Evolutionary conservation across 2,888 invertebrate species (phyloP).

Genomic region (Ichneumoninae sp.): DNA sequence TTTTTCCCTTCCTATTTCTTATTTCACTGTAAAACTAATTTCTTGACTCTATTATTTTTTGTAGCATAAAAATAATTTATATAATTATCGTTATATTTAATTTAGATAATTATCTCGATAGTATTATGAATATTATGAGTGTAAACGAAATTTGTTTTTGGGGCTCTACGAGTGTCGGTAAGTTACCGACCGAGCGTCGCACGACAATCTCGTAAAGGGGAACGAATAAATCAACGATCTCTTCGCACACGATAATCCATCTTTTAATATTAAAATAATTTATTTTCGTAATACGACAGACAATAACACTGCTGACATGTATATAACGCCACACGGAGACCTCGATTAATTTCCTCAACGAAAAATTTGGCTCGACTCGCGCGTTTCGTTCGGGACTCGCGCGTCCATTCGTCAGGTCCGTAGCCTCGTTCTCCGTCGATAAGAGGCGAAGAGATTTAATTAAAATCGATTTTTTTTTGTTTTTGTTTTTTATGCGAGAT

Average conservation of each 20-base stretch:
- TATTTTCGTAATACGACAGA: constrained; percentile 79
- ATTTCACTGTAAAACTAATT: too few relatives aligned
- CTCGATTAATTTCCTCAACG: constrained; percentile 18
- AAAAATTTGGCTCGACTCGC: constrained; percentile 48
- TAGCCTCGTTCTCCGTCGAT: constrained; percentile 10
- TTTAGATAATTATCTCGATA: too few relatives aligned
- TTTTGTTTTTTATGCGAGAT: not conserved
- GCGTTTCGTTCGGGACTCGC: constrained; percentile 23
- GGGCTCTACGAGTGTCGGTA: not conserved
- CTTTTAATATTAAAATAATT: constrained; percentile 81
- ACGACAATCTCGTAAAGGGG: not conserved
- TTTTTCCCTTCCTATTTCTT: too few relatives aligned
- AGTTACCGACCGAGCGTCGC: not conserved
- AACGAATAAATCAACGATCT: not conserved
- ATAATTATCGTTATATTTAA: too few relatives aligned
- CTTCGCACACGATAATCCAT: not conserved
- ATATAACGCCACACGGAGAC: constrained; percentile 67
- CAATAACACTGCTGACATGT: constrained; percentile 78
- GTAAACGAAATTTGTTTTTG: too few relatives aligned
- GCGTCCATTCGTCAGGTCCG: not conserved
- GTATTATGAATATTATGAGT: too few relatives aligned
- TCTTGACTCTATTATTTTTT: too few relatives aligned
- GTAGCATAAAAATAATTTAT: too few relatives aligned
- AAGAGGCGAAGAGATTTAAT: constrained; percentile 17
- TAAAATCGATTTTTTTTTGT: not conserved